These are phyloP conservation scores for Endomychus coccineus DNA, from an alignment of 2,888 invertebrate genomes.

Conservation along the genomic window DNA sequence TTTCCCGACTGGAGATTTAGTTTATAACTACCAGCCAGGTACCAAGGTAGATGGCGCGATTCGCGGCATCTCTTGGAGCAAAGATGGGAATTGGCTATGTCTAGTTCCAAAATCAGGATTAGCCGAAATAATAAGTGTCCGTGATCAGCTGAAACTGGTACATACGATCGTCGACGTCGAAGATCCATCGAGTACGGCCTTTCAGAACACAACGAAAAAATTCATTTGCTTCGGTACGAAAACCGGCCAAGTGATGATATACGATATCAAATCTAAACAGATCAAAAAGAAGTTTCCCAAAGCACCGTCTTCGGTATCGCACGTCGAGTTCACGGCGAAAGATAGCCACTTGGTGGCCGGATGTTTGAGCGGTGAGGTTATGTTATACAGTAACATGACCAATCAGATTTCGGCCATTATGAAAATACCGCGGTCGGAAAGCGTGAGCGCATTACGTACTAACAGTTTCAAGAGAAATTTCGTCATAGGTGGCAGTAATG, in stretches of 20 bases:
- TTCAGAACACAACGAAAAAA: slow-evolving; percentile 37
- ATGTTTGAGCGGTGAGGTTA: slow-evolving; percentile 35
- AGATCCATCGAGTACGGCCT: slow-evolving; percentile 38
- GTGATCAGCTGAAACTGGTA: slow-evolving; percentile 33
- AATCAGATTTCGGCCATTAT: slow-evolving; percentile 31
- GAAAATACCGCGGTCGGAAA: slow-evolving; percentile 35
- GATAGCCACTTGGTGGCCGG: slow-evolving; percentile 38
- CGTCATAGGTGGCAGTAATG: slow-evolving; percentile 36
- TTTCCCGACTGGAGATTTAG: slow-evolving; percentile 48
- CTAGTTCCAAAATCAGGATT: slow-evolving; percentile 36
- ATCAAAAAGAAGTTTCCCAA: slow-evolving; percentile 33
- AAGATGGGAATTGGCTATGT: slow-evolving; percentile 40
- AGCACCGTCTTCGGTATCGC: slow-evolving; percentile 29
- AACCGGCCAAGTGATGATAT: slow-evolving; percentile 36
- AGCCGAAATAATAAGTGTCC: slow-evolving; percentile 38
- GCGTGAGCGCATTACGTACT: slow-evolving; percentile 33
- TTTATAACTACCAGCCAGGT: slow-evolving; percentile 44
- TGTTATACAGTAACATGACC: slow-evolving; percentile 34
- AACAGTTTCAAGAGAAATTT: slow-evolving; percentile 35
- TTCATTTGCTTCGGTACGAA: slow-evolving; percentile 35
- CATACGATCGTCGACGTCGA: slow-evolving; percentile 35
- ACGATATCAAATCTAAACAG: slow-evolving; percentile 36
- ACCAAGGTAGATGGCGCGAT: slow-evolving; percentile 31
- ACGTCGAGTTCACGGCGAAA: slow-evolving; percentile 35
- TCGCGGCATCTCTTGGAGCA: slow-evolving; percentile 39